Conservation (phyloP, 2,797 vertebrate genomes). For the Astyanax mexicanus region DNA sequence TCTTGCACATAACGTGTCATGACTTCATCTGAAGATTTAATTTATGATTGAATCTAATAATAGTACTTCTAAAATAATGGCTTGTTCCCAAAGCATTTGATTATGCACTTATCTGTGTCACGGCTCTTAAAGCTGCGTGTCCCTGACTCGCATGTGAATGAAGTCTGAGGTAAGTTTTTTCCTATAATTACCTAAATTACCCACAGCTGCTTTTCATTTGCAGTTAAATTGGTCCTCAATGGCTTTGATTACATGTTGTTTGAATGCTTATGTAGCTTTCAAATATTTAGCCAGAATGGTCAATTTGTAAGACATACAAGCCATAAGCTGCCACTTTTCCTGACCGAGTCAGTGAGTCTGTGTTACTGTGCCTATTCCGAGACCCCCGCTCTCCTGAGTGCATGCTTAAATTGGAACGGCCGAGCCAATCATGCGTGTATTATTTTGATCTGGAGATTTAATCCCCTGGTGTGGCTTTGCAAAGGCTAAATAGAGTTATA, state of each 20-base stretch:
- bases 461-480: neutral
- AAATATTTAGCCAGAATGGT: neutral
- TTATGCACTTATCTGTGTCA: neutral
- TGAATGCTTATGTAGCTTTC: neutral
- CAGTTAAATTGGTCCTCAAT: neutral
- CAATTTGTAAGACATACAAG: neutral
- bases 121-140: neutral
- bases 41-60: neutral
- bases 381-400: conserved; percentile 2
- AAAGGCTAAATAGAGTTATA: neutral
- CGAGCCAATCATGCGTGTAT: conserved; percentile 10
- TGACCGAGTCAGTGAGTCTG: neutral
- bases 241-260: neutral
- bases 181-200: neutral
- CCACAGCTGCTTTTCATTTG: conserved; percentile 4
- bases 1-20: neutral
- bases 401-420: conserved; percentile 8
- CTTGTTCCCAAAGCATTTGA: neutral
- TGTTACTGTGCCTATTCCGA: conserved; percentile 10
- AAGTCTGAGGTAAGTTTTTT: neutral
- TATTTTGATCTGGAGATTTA: conserved; percentile 14
- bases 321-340: conserved; percentile 1
- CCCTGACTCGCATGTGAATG: neutral
- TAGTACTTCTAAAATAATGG: neutral
- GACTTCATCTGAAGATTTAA: neutral